phyloP scores from a whole-genome alignment of 37 sponge, comb jelly and placozoan species.

The Aphrocallistes beatrix region DNA sequence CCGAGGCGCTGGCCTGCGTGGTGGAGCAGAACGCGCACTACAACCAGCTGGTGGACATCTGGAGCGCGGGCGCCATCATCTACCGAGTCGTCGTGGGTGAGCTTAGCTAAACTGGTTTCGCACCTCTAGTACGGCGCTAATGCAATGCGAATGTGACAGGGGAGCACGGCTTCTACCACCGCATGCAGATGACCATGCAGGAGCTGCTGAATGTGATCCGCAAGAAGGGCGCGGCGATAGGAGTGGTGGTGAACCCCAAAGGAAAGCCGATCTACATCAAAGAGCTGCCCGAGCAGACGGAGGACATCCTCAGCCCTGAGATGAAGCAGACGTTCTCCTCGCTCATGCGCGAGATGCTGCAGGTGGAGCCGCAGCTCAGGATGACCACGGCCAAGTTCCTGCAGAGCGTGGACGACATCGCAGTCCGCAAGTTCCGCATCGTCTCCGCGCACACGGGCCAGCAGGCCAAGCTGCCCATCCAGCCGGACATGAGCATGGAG shows the following conservation, averaged over 20 bases:
- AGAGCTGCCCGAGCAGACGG: neutral
- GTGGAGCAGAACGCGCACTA: constrained; percentile 15
- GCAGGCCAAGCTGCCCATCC: neutral
- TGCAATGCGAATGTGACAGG: neutral
- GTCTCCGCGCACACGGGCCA: constrained; percentile 7
- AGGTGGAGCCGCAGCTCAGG: neutral
- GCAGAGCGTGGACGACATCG: neutral
- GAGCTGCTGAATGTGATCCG: constrained; percentile 7
- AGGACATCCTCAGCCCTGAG: neutral
- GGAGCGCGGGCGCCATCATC: constrained; percentile 12
- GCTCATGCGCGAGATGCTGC: neutral
- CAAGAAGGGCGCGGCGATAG: constrained; percentile 3
- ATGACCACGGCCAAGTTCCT: neutral
- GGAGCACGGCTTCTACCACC: neutral
- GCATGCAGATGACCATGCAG: constrained; percentile 14
- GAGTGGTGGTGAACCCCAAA: neutral
- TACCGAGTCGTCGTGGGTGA: neutral
- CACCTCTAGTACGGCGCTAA: no score
- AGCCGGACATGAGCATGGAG: neutral
- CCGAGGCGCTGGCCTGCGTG: constrained; percentile 1
- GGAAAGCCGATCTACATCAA: constrained; percentile 18
- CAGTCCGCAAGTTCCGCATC: neutral
- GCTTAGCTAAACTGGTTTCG: no score
- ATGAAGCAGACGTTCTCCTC: neutral
- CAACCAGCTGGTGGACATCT: constrained; percentile 12